Evolutionary conservation across 64 coral and sea anemone species (phyloP), one percentile per base, ranked within the genome.

Genomic region (Hydrozoanthus tunicans): DNA sequence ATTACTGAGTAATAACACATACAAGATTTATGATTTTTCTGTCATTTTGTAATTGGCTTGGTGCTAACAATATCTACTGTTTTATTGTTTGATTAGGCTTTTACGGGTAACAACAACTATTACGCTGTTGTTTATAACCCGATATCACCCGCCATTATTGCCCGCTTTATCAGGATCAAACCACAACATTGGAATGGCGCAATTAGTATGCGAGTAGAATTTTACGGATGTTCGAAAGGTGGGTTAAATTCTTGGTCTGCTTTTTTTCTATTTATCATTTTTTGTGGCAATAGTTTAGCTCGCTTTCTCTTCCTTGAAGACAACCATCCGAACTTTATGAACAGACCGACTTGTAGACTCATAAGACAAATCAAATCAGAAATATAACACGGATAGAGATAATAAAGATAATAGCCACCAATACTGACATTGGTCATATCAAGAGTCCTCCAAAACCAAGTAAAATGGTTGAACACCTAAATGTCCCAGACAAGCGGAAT

Each of bases 151-250:
- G 13, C 81, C 0, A 84, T 86, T n/a, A 86, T 86, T 24, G 14
- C 82, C 20, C 64, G 82, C 7, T 86, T 86, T 55, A 32, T 86
- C 15, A 51, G 82, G 8, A 51, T 86, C 53, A 86, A 71, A 54
- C 82, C 82, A 11, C 82, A 86, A 65, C 66, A 54, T 9, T 86
- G 82, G 82, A 4, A 58, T 9, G 55, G 64, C 52, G 64, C 70
- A 9, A 86, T 86, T 67, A n/a, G 64, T 24, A 69, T 86, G 65
- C 64, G 82, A 70, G 82, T 86, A 8, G 82, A 86, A 9, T 86
- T 86, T 71, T 86, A 86, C 7, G 82, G 82, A 10, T 86, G 82
- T 68, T 58, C 82, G 25, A n/a, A 54, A 72, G 82, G 82, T 72
- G n/a, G 52, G 32, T 84, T n/a, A 11, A 66, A 0, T 75, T 24